A percentile compares a stretch with the other conserved stretches of the same genome.
These are phyloP conservation scores for Oscheius sp. DNA, from an alignment of 2,888 invertebrate genomes.

Conservation along the genomic window DNA sequence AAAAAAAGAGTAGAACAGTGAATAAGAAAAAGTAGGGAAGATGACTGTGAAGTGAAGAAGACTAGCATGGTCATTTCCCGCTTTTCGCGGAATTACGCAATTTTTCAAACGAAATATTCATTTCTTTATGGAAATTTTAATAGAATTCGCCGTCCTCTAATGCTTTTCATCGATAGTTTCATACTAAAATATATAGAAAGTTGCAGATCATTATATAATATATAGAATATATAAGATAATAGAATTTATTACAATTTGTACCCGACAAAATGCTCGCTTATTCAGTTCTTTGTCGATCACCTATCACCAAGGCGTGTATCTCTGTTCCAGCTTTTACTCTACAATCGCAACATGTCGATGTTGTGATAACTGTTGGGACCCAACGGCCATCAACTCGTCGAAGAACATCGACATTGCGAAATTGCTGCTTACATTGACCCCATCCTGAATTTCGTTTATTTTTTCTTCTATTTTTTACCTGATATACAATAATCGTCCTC, in stretches of 20 bases:
- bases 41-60: too few relatives aligned
- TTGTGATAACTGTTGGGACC: slow-evolving; percentile 64
- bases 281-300: slow-evolving; percentile 41
- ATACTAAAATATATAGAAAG: background rate
- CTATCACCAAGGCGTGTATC: slow-evolving; percentile 59
- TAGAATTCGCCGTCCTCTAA: too few relatives aligned
- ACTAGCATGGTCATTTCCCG: too few relatives aligned
- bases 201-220: background rate
- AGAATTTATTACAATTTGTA: too few relatives aligned
- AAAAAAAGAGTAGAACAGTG: too few relatives aligned
- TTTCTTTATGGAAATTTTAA: too few relatives aligned
- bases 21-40: too few relatives aligned
- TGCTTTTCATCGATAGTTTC: too few relatives aligned
- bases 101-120: too few relatives aligned
- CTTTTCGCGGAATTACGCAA: too few relatives aligned
- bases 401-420: slow-evolving; percentile 66
- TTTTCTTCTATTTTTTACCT: too few relatives aligned
- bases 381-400: slow-evolving; percentile 54
- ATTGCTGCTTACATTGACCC: slow-evolving; percentile 67
- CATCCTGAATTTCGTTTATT: slow-evolving; percentile 61
- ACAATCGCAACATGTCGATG: slow-evolving; percentile 67
- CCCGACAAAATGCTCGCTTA: background rate
- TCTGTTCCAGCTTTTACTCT: slow-evolving; percentile 50
- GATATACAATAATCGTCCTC: slow-evolving; percentile 64
- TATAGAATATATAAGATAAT: too few relatives aligned